A percentile compares a stretch with the other conserved stretches of the same genome.
phyloP scores from a whole-genome alignment of 2,113 vertebrate genomes.

The Pygoscelis adeliae region DNA sequence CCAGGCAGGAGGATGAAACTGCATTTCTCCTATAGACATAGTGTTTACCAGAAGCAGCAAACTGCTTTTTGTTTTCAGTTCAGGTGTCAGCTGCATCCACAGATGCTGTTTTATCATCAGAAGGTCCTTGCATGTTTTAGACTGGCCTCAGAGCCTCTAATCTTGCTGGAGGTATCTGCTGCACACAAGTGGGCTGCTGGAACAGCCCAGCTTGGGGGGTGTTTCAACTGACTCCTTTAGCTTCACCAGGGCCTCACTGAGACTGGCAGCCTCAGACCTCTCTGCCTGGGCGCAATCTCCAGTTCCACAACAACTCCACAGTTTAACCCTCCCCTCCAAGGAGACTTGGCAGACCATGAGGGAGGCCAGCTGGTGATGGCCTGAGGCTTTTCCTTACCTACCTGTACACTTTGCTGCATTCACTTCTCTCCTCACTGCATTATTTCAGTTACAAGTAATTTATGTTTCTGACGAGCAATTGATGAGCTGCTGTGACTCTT shows the following conservation, averaged over 20 bases:
- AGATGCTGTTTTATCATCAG: background rate
- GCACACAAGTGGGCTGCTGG: background rate
- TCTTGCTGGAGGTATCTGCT: background rate
- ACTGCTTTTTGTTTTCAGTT: background rate
- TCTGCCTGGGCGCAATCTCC: background rate
- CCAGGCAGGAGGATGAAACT: background rate
- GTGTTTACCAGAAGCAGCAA: background rate
- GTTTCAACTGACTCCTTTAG: background rate
- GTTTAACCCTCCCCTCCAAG: background rate
- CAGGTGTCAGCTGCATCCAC: background rate
- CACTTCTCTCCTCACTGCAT: background rate
- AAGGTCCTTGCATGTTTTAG: background rate
- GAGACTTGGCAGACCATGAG: background rate
- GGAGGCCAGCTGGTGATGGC: background rate
- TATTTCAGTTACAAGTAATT: background rate
- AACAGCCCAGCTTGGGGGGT: background rate
- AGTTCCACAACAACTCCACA: background rate
- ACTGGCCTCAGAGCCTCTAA: background rate
- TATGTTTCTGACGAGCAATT: background rate
- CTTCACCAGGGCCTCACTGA: background rate
- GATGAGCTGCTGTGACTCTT: background rate
- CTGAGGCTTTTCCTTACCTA: background rate
- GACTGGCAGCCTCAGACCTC: background rate
- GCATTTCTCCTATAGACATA: background rate
- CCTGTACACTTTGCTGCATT: background rate